Base-by-base conservation (phyloP, 1,140 invertebrate species). In the Aphidius gifuensis region DNA sequence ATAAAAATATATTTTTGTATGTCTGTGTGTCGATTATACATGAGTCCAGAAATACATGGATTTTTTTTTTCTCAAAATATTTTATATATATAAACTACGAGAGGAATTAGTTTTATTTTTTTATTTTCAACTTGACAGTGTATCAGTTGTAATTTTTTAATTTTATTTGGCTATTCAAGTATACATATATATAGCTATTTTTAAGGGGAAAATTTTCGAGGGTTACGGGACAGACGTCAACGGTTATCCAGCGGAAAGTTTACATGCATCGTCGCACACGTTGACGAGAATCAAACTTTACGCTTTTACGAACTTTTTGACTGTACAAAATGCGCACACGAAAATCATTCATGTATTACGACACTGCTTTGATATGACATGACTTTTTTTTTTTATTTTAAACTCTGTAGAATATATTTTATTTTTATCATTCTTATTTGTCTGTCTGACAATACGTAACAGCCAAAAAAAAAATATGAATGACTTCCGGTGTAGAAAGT, bases 221-320 rank as follows among this genome's bases (percentile, higher is more conserved):
- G 23, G 23, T 32, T 32, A 32, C 4, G 23, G 23, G 23, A 11
- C 49, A n/a, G 32, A 57, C 61, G 54, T 62, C 61, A 62, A 57
- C 54, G 47, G 54, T 57, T 62, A 62, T 62, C 61, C 61, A 62
- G 61, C 54, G 61, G 54, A 62, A 62, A 62, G 32, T 62, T 57
- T 57, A 50, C 61, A 62, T 47, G 61, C 54, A 44, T 62, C 61
- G 61, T 62, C 54, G 61, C 46, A 51, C 45, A 44, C 42, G 54
- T 57, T 55, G 61, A 62, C 61, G 61, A 62, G 61, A 57, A 50
- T 54, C 46, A 62, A 62, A 62, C 61, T 62, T 62, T 62, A 57
- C 61, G 59, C 59, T 47, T 56, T 56, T 55, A 45, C 54, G 53
- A 62, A 62, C 61, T 62, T 62, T 57, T 32, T 47, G 61, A 62